Base-by-base conservation (phyloP, 1,140 invertebrate genomes). In the Hirudo medicinalis region DNA sequence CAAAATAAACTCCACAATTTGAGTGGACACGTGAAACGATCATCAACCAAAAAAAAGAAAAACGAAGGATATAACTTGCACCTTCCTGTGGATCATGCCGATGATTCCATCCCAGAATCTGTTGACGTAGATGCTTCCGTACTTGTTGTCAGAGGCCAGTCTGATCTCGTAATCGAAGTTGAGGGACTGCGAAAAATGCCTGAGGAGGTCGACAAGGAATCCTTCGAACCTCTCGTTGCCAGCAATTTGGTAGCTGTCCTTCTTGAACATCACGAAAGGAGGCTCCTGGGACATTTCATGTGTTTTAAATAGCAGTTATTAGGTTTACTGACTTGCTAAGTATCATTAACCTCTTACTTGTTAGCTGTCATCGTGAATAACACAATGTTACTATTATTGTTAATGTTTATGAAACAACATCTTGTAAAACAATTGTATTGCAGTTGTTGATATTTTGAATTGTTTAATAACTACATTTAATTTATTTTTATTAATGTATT, bases 81-180 rank as follows among this genome's bases (percentile, higher is more conserved):
- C 75, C 75, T 75, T 72, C 32, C 72, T n/a, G 36, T 77, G 74
- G 4, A 78, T 71, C 73, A 78, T 76, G 15, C 77, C 74, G 40
- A 78, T 77, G 76, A 78, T 78, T 54, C 77, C 77, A 36, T 78
- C 76, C 77, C 77, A 78, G 8, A 73, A 69, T n/a, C 74, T 71
- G 22, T 71, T 74, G n/a, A 75, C 73, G 29, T 74, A 75, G n/a
- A 71, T 72, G 2, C 66, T 72, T 17, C 75, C 74, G 63, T 75
- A 71, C 11, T 60, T 55, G 22, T 70, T 55, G 55, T 78, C 76
- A 40, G 68, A 32, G 11, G 75, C 75, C 19, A 78, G 67, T 25
- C 71, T 63, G 25, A 78, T 76, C 53, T 76, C 74, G 72, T 76
- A 78, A 11, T 71, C 70, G 69, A 78, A 77, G 57, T 69, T 69